A percentile compares a stretch with the other conserved stretches of the same genome.
These are phyloP conservation scores for Sebastes steindachneri DNA, from an alignment of 2,797 vertebrate species.

Conservation along the genomic window DNA sequence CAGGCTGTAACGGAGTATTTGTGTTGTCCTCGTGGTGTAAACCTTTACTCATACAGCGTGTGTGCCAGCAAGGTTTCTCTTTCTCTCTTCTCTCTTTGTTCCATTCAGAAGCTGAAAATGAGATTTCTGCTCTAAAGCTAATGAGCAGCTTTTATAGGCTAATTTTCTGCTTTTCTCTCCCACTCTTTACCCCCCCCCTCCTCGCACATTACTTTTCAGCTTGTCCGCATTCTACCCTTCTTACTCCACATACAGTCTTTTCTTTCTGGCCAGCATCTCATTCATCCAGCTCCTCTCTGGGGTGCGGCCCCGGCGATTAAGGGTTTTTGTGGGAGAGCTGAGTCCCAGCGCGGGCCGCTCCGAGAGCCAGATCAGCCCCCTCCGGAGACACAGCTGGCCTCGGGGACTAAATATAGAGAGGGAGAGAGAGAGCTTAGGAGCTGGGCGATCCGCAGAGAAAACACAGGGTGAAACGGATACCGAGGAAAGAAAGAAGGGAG, in stretches of 20 bases:
- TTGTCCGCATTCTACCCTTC: not conserved
- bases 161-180: conserved; percentile 26
- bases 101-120: conserved; percentile 42
- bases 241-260: not conserved
- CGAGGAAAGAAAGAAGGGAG: not conserved
- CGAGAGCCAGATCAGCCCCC: conserved; percentile 36
- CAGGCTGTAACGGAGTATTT: not conserved
- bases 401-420: conserved; percentile 61
- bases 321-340: conserved; percentile 50
- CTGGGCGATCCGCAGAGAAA: conserved; percentile 6
- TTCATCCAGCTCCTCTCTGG: conserved; percentile 41
- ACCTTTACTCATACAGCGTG: not conserved
- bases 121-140: conserved; percentile 52
- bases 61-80: conserved; percentile 3
- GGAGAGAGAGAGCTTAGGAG: not conserved
- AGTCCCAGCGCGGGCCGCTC: conserved; percentile 19
- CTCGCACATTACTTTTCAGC: conserved; percentile 14
- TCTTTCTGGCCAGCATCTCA: conserved; percentile 24
- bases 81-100: conserved; percentile 18
- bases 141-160: conserved; percentile 48
- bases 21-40: not conserved
- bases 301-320: conserved; percentile 56
- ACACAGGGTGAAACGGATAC: conserved; percentile 1
- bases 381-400: conserved; percentile 59
- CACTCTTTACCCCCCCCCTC: not conserved